Conservation (phyloP, 2,113 vertebrate genomes). For the Petaurus breviceps region DNA sequence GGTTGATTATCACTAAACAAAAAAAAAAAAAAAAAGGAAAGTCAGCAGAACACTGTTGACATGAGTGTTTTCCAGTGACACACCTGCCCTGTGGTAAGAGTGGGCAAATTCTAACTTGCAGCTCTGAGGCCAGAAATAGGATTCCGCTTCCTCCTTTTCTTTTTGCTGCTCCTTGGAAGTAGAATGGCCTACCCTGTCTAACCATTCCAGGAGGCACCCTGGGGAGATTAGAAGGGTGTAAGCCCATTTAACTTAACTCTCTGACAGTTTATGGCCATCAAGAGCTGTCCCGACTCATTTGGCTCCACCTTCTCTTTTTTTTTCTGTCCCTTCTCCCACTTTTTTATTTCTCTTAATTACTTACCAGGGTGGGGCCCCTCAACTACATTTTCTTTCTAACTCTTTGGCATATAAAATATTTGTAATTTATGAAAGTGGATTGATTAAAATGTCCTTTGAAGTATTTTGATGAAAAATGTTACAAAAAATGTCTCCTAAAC, state of each 20-base stretch:
- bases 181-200: conserved; percentile 9
- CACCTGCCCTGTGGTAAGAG: conserved; percentile 32
- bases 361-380: neutral
- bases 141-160: neutral
- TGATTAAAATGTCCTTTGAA: neutral
- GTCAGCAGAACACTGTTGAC: conserved; percentile 6
- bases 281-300: conserved; percentile 20
- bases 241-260: conserved; percentile 47
- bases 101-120: conserved; percentile 63
- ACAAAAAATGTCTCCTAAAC: neutral
- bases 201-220: conserved; percentile 17
- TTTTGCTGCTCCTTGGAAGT: neutral
- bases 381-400: conserved; percentile 30
- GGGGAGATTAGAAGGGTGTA: neutral
- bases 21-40: neutral
- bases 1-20: conserved; percentile 25
- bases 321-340: neutral
- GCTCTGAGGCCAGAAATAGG: conserved; percentile 7
- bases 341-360: neutral
- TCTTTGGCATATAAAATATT: conserved; percentile 26
- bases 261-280: neutral
- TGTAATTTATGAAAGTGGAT: conserved; percentile 21
- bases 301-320: neutral
- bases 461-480: conserved; percentile 22
- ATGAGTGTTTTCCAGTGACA: conserved; percentile 38